Evolutionary conservation across 1,140 invertebrate species (phyloP).

Genomic region (Heterodera carotae): DNA sequence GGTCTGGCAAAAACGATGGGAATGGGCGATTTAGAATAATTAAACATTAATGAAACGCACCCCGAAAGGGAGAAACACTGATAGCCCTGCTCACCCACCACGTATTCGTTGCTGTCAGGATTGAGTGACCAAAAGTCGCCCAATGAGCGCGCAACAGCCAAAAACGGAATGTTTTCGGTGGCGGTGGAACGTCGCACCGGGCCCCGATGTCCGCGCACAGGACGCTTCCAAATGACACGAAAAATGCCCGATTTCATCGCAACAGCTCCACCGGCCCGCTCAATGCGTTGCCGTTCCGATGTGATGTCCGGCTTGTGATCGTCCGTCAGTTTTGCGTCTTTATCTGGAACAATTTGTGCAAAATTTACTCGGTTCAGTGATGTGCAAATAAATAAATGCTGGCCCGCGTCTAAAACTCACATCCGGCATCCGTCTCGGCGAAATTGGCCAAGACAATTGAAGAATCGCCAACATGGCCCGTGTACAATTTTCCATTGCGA

Average conservation of each 20-base stretch:
- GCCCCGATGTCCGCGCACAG: conserved; percentile 37
- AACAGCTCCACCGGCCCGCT: conserved; percentile 33
- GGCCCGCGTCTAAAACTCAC: not conserved
- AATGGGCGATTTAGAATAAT: too few species aligned
- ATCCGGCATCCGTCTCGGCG: conserved; percentile 20
- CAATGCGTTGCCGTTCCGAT: conserved; percentile 34
- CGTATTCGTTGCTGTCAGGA: conserved; percentile 41
- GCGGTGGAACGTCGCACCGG: conserved; percentile 38
- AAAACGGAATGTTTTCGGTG: conserved; percentile 40
- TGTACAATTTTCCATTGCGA: conserved; percentile 42
- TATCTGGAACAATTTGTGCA: not conserved
- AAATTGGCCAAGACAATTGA: conserved; percentile 38
- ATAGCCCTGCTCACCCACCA: conserved; percentile 33
- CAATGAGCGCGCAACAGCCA: conserved; percentile 40
- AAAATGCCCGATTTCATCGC: conserved; percentile 23
- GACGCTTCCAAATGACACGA: conserved; percentile 43
- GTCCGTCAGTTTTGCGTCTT: conserved; percentile 40
- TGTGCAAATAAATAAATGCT: not conserved
- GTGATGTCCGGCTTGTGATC: conserved; percentile 42
- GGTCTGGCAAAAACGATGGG: too few species aligned
- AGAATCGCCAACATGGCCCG: conserved; percentile 46
- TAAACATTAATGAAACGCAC: too few species aligned
- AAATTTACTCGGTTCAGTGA: too few species aligned
- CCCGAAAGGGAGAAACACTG: too few species aligned
- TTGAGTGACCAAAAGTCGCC: conserved; percentile 48